phyloP scores from a whole-genome alignment of 1,140 invertebrate species.

The Drosophila kepulauana region DNA sequence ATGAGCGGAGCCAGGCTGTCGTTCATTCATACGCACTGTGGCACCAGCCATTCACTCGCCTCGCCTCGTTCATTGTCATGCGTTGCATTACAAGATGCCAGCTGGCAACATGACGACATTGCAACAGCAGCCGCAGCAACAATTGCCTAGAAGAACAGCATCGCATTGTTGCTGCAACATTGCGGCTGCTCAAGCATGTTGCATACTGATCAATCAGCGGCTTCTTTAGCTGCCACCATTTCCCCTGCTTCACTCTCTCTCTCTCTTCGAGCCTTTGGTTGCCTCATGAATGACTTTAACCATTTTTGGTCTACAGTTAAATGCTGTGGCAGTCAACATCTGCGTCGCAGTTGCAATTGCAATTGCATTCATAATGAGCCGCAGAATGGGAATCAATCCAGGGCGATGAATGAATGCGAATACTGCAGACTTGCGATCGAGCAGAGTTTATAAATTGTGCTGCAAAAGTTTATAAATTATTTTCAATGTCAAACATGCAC shows the following conservation, averaged over 20 bases:
- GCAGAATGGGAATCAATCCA: slow-evolving; percentile 45
- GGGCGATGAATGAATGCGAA: slow-evolving; percentile 68
- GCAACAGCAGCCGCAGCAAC: slow-evolving; percentile 54
- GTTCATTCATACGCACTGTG: slow-evolving; percentile 79
- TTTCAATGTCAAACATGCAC: slow-evolving; percentile 80
- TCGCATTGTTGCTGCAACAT: slow-evolving; percentile 77
- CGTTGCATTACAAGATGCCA: slow-evolving; percentile 84
- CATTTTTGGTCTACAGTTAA: slow-evolving; percentile 83
- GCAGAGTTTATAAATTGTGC: slow-evolving; percentile 72
- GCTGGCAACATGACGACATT: slow-evolving; percentile 63
- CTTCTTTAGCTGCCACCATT: slow-evolving; percentile 53
- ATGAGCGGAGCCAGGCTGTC: slow-evolving; percentile 52
- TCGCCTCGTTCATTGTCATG: slow-evolving; percentile 76
- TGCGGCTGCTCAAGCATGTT: slow-evolving; percentile 80
- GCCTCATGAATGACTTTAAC: slow-evolving; percentile 79
- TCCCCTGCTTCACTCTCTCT: slow-evolving; percentile 6
- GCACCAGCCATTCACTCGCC: slow-evolving; percentile 59
- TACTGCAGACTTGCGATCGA: slow-evolving; percentile 8
- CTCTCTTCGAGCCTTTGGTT: background rate
- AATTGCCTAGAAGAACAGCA: slow-evolving; percentile 61
- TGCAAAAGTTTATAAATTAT: slow-evolving; percentile 73
- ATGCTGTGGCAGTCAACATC: slow-evolving; percentile 68
- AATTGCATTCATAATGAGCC: slow-evolving; percentile 81
- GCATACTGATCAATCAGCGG: slow-evolving; percentile 82
- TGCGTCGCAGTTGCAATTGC: slow-evolving; percentile 72